Percentiles rank a stretch among this genome's conserved stretches.
phyloP scores from a whole-genome alignment of 2,797 vertebrate species.

The Poecilia picta region DNA sequence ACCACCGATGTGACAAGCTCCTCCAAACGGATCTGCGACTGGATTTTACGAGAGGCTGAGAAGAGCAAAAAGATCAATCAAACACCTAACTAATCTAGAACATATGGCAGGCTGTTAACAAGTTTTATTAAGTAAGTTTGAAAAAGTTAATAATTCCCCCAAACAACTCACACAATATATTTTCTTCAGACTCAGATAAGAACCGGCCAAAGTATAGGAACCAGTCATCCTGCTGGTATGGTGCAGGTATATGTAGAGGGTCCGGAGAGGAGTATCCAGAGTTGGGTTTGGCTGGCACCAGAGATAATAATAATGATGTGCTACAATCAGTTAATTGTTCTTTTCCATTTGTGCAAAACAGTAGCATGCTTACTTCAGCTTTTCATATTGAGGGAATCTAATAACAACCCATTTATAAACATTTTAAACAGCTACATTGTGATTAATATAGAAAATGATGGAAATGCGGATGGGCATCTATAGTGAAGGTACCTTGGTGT shows the following conservation, averaged over 20 bases:
- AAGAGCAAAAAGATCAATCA: conserved; percentile 28
- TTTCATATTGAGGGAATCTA: not conserved
- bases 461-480: not conserved
- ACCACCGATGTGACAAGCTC: conserved; percentile 10
- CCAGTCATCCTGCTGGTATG: conserved; percentile 73
- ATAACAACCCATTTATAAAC: not conserved
- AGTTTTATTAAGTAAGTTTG: not conserved
- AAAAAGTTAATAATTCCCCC: conserved; percentile 3
- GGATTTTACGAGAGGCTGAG: conserved; percentile 43
- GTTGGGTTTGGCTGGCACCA: conserved; percentile 57
- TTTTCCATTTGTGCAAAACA: not conserved
- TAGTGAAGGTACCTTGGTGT: conserved; percentile 65
- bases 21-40: conserved; percentile 38
- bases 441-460: not conserved
- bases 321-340: not conserved
- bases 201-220: conserved; percentile 64
- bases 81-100: not conserved
- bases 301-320: conserved; percentile 28
- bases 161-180: conserved; percentile 62
- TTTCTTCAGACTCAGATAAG: conserved; percentile 25
- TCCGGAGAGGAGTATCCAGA: conserved; percentile 44
- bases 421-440: not conserved
- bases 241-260: conserved; percentile 45
- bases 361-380: not conserved
- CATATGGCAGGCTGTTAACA: not conserved